Evolutionary conservation across 2,888 invertebrate species (phyloP), one percentile per base, ranked within the genome.

Genomic region (Hedya salicella): DNA sequence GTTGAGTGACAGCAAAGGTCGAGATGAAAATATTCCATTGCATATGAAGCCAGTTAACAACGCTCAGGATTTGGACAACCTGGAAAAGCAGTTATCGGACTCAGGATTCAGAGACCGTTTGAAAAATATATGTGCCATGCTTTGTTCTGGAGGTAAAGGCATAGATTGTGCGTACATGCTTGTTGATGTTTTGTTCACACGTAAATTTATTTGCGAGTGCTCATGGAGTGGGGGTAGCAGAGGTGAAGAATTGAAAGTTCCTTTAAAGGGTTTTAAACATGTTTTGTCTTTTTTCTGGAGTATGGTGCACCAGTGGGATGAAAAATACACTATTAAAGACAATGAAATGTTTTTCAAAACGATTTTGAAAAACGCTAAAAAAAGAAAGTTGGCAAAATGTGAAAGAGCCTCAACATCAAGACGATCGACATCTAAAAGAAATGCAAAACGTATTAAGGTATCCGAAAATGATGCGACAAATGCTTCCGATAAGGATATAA

Each of bases 21-120:
- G 50, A 39, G 14, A 56, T 59, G 36, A 52, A 30, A 67, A 67
- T 46, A 67, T 59, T 57, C 62, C 67, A 62, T 56, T 67, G 42
- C 4, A 57, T 56, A 9, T 48, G 19, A 67, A 67, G 62, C 67
- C 62, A 52, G 53, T 67, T 67, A 50, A 67, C 62, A 62, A 39
- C 56, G 59, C 52, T 67, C 53, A 62, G 46, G 62, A 67, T 36
- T 59, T 67, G 32, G 59, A 62, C 59, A 46, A 62, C 14, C 62
- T 67, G 3, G 67, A 67, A 67, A 57, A 67, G 59, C 67, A 67
- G 57, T 57, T 67, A 59, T 44, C 67, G 32, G 57, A 59, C 39
- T 32, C 54, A 61, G 42, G 32, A 32, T 32, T 16, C 46, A 65
- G 62, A 62, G 52, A 62, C 52, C 62, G 36, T 46, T 53, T 67